phyloP scores from a whole-genome alignment of 2,888 invertebrate species.

The Neoascia interrupta region DNA sequence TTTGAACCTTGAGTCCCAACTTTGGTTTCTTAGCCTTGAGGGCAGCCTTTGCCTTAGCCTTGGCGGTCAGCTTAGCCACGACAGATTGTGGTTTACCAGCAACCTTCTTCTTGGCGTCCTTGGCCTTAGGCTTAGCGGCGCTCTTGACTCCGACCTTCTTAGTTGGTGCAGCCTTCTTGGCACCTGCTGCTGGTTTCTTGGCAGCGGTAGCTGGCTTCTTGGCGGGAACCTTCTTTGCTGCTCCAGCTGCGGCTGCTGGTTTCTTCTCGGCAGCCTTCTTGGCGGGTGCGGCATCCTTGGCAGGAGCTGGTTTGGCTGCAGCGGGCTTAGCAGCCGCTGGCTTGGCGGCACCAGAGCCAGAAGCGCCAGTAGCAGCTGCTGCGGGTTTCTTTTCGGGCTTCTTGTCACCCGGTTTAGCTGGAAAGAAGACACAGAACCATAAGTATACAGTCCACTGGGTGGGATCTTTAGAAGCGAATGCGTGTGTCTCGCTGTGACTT shows the following conservation, averaged over 20 bases:
- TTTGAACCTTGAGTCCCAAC: constrained; percentile 78
- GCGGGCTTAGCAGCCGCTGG: constrained; percentile 74
- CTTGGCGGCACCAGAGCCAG: constrained; percentile 79
- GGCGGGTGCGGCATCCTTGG: constrained; percentile 72
- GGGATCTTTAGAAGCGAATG: neutral
- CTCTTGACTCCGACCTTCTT: constrained; percentile 77
- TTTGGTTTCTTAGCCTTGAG: constrained; percentile 77
- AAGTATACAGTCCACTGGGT: neutral
- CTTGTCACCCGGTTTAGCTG: constrained; percentile 83
- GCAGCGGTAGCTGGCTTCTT: constrained; percentile 74
- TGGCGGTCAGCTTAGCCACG: constrained; percentile 78
- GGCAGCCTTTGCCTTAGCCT: constrained; percentile 78
- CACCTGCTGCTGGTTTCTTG: constrained; percentile 78
- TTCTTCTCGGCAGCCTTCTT: constrained; percentile 76
- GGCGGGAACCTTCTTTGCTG: constrained; percentile 70
- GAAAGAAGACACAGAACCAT: constrained; percentile 60
- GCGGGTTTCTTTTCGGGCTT: constrained; percentile 81
- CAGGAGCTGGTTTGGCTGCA: constrained; percentile 71
- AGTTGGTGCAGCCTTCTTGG: constrained; percentile 74
- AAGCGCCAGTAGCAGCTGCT: constrained; percentile 77
- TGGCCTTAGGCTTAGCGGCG: constrained; percentile 74
- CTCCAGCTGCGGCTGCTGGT: constrained; percentile 74
- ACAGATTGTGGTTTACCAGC: constrained; percentile 78
- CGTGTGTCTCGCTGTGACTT: constrained; percentile 13
- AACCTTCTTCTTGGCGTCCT: constrained; percentile 77